phyloP scores from a whole-genome alignment of 2,888 invertebrate genomes.

The Nomada goodeniana region DNA sequence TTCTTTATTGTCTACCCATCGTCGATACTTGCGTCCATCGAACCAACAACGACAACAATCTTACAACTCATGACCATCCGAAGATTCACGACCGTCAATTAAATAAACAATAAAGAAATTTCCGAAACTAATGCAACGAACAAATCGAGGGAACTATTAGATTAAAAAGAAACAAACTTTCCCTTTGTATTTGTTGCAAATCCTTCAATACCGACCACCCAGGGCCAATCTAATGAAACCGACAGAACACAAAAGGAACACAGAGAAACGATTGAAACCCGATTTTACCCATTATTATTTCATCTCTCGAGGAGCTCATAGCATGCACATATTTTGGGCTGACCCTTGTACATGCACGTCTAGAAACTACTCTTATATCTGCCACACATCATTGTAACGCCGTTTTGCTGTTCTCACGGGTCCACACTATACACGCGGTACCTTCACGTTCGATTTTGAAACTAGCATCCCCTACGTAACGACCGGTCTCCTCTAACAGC shows the following conservation, averaged over 20 bases:
- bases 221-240: background rate
- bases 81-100: no score
- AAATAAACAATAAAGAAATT: no score
- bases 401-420: constrained; percentile 36
- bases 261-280: constrained; percentile 7
- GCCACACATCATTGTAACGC: constrained; percentile 34
- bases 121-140: no score
- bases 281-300: constrained; percentile 5
- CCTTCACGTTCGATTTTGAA: constrained; percentile 41
- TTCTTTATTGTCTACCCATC: no score
- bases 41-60: no score
- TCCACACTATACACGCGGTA: constrained; percentile 35
- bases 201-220: background rate
- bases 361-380: constrained; percentile 53
- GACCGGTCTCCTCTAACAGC: constrained; percentile 51
- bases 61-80: no score
- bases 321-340: constrained; percentile 61
- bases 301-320: constrained; percentile 30
- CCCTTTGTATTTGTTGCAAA: constrained; percentile 3
- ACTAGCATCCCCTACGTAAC: constrained; percentile 50
- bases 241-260: background rate
- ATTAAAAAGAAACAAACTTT: background rate
- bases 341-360: constrained; percentile 66
- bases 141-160: no score
- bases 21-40: no score